phyloP scores from a whole-genome alignment of 1,140 invertebrate genomes.

The Fopius arisanus region DNA sequence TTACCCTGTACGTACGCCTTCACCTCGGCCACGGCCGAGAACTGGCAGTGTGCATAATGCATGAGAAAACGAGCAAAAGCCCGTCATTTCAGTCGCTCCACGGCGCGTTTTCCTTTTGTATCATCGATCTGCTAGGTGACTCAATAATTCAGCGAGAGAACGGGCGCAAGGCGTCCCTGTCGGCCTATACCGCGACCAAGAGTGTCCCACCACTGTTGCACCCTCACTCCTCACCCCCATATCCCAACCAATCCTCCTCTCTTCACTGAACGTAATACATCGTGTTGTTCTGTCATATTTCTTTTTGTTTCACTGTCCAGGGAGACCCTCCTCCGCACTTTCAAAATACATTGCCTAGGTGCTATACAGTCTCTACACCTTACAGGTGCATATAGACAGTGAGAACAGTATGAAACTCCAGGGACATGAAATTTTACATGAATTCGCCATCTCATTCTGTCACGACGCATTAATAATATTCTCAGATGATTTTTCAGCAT shows the following conservation, averaged over 20 bases:
- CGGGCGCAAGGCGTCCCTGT: slow-evolving; percentile 56
- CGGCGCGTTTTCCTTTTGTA: slow-evolving; percentile 60
- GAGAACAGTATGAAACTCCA: not conserved
- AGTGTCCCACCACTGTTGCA: slow-evolving; percentile 7
- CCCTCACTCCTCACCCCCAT: slow-evolving; percentile 31
- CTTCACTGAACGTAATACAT: not conserved
- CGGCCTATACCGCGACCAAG: slow-evolving; percentile 21
- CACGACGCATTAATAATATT: no score
- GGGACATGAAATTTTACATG: not conserved
- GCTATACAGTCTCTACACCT: not conserved
- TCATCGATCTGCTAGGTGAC: slow-evolving; percentile 62
- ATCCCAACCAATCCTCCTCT: slow-evolving; percentile 26
- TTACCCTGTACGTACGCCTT: not conserved
- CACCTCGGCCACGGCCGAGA: slow-evolving; percentile 45
- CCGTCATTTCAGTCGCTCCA: slow-evolving; percentile 60
- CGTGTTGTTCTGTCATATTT: not conserved
- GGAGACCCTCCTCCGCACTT: not conserved
- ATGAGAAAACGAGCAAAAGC: slow-evolving; percentile 57
- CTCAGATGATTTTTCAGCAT: no score
- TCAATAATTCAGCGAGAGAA: slow-evolving; percentile 65
- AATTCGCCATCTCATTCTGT: no score
- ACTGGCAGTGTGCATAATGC: slow-evolving; percentile 59
- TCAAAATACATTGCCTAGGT: no score
- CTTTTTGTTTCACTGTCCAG: not conserved
- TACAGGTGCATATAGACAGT: not conserved